Evolutionary conservation across 2,797 vertebrate species (phyloP).

Genomic region (Alectoris magna): DNA sequence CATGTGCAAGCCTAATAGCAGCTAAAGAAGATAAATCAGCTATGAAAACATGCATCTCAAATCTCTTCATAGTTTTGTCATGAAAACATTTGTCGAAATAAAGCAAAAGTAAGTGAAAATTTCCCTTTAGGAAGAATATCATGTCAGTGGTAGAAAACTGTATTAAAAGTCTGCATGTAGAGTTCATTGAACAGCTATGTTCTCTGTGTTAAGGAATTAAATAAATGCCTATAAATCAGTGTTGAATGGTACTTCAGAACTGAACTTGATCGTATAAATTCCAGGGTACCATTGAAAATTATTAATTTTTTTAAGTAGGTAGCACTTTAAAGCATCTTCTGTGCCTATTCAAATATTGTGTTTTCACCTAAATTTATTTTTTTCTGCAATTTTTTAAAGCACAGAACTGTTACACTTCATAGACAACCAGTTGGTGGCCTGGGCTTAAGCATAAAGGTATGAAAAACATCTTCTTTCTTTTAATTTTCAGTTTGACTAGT

Average conservation of each 20-base stretch:
- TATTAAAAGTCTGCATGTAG: background rate
- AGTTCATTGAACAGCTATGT: background rate
- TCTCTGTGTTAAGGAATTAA: background rate
- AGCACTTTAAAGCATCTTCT: background rate
- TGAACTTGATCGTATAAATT: background rate
- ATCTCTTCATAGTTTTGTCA: background rate
- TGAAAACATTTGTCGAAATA: background rate
- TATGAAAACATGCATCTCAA: background rate
- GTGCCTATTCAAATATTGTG: background rate
- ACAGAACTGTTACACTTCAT: slow-evolving; percentile 95
- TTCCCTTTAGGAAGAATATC: background rate
- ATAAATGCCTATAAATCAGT: background rate
- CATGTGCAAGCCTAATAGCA: background rate
- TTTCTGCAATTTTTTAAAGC: slow-evolving; percentile 93
- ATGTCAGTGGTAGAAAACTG: background rate
- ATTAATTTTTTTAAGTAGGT: background rate
- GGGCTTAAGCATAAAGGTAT: slow-evolving; percentile 97
- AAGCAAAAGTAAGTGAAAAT: background rate
- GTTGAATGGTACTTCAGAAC: background rate
- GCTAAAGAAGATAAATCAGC: background rate
- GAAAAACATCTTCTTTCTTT: slow-evolving; percentile 28
- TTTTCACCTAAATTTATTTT: slow-evolving; percentile 78
- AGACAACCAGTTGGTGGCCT: slow-evolving; percentile 92
- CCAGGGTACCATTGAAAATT: background rate
- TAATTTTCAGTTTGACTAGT: background rate